Conservation (phyloP, 2,888 invertebrate species). For the Malthinus flaveolus region DNA sequence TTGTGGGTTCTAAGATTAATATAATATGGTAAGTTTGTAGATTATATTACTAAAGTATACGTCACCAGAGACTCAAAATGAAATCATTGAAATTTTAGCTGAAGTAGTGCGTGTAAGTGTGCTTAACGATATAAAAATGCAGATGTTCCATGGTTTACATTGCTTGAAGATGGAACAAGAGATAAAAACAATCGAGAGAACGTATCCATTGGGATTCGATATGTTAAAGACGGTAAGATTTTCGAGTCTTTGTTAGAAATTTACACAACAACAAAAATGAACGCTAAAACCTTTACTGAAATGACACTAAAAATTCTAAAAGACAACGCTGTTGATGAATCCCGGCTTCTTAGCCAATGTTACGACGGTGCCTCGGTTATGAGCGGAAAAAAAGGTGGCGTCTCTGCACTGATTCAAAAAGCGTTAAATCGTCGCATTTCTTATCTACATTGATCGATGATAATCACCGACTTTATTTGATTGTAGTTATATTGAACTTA, state of each 20-base stretch:
- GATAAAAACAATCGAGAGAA: constrained; percentile 23
- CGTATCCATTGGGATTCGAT: constrained; percentile 10
- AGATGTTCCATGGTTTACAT: constrained; percentile 19
- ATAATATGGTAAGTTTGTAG: too few species aligned
- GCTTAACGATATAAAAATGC: constrained; percentile 13
- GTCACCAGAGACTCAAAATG: constrained; percentile 14
- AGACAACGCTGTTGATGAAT: not conserved
- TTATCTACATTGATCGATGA: too few species aligned
- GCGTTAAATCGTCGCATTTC: too few species aligned
- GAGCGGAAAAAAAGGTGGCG: not conserved
- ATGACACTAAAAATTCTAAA: not conserved
- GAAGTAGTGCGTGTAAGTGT: constrained; percentile 10
- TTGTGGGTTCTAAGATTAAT: too few species aligned
- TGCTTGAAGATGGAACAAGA: constrained; percentile 19
- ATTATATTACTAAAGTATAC: too few species aligned
- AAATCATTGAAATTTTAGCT: constrained; percentile 16
- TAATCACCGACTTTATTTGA: too few species aligned
- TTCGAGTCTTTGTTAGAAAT: not conserved
- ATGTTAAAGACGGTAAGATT: not conserved
- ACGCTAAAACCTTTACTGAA: not conserved
- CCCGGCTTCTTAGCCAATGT: not conserved
- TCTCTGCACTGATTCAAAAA: too few species aligned
- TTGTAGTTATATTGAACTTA: too few species aligned
- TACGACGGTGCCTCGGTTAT: not conserved
- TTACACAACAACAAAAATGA: not conserved